Percentiles rank a stretch among this genome's conserved stretches.
Evolutionary conservation across 1,140 invertebrate genomes (phyloP).

Genomic region (Pseudomyrmex flavicornis): DNA sequence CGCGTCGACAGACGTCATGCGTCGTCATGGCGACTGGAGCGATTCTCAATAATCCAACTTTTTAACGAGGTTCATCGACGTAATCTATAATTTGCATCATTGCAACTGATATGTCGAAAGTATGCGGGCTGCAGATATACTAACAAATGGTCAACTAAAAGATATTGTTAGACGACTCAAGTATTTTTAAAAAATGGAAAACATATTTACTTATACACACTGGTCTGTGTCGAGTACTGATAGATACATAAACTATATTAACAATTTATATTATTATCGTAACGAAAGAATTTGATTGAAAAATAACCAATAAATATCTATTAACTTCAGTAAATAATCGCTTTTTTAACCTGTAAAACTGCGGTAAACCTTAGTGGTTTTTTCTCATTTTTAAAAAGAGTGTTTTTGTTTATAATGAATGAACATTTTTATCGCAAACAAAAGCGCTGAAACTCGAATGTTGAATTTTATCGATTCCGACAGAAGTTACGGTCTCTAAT

Average conservation of each 20-base stretch:
- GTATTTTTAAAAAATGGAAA: neutral
- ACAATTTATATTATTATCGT: neutral
- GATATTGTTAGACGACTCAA: neutral
- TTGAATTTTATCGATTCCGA: too few relatives aligned
- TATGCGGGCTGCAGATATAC: neutral
- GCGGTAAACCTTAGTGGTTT: too few relatives aligned
- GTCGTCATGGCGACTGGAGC: conserved; percentile 64
- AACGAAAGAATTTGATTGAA: neutral
- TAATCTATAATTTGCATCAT: conserved; percentile 7
- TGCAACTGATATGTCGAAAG: neutral
- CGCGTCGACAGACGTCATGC: conserved; percentile 77
- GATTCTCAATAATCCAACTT: conserved; percentile 57
- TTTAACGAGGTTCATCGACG: conserved; percentile 27
- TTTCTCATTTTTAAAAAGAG: too few relatives aligned
- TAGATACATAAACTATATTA: neutral
- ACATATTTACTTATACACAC: neutral
- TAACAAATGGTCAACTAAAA: neutral
- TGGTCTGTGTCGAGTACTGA: neutral
- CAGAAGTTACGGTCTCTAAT: neutral
- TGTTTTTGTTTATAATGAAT: too few relatives aligned
- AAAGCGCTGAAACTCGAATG: too few relatives aligned
- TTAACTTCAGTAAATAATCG: neutral
- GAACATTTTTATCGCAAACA: too few relatives aligned
- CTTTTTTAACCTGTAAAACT: too few relatives aligned
- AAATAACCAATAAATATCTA: neutral